A percentile compares a stretch with the other conserved stretches of the same genome.
These are phyloP conservation scores for Pseudolycoriella hygida DNA, from an alignment of 2,888 invertebrate species.

Conservation along the genomic window DNA sequence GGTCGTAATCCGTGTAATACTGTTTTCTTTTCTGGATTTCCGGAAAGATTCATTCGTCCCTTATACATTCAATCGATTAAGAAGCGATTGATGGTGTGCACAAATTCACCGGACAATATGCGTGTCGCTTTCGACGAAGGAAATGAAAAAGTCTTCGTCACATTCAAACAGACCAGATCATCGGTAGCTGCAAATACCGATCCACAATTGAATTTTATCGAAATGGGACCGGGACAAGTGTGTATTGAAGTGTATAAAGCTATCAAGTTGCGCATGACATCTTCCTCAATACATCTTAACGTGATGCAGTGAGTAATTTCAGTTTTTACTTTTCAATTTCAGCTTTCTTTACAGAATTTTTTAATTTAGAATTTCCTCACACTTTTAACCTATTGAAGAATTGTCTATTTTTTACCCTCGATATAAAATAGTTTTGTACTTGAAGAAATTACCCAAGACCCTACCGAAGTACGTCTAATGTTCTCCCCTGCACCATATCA, in stretches of 20 bases:
- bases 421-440: too few species aligned
- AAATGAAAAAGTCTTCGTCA: slow-evolving; percentile 46
- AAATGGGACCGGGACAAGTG: slow-evolving; percentile 21
- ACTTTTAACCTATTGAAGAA: too few species aligned
- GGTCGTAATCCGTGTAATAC: slow-evolving; percentile 64
- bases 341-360: too few species aligned
- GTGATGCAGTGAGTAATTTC: slow-evolving; percentile 2
- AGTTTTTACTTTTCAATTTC: too few species aligned
- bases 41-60: slow-evolving; percentile 44
- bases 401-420: too few species aligned
- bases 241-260: slow-evolving; percentile 54
- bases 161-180: slow-evolving; percentile 33
- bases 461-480: too few species aligned
- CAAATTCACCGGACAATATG: not conserved
- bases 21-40: slow-evolving; percentile 45
- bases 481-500: too few species aligned
- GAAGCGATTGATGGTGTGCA: slow-evolving; percentile 27
- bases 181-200: slow-evolving; percentile 16
- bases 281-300: slow-evolving; percentile 18
- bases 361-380: too few species aligned
- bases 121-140: slow-evolving; percentile 25
- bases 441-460: too few species aligned
- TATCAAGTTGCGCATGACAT: slow-evolving; percentile 46
- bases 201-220: not conserved
- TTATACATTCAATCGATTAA: slow-evolving; percentile 48